Conservation (phyloP, 2,888 invertebrate genomes). For the Agrotis exclamationis region DNA sequence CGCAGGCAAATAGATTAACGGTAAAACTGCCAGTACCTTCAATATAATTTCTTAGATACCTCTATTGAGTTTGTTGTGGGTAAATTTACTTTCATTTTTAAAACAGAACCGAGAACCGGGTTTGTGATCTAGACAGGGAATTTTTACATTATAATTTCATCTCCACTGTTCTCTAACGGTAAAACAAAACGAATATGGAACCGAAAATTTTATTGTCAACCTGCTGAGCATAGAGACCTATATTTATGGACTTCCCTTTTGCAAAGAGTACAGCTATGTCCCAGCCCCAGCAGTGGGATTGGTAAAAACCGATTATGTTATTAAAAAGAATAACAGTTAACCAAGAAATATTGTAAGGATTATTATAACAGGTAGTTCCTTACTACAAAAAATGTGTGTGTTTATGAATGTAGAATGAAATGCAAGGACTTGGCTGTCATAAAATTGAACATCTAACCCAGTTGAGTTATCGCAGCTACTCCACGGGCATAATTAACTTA, state of each 20-base stretch:
- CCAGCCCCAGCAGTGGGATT: too few relatives aligned
- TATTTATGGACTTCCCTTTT: too few relatives aligned
- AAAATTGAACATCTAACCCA: constrained; percentile 32
- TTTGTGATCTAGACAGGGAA: not conserved
- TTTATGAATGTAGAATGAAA: not conserved
- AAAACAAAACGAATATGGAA: not conserved
- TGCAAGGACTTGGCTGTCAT: constrained; percentile 22
- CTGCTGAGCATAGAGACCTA: not conserved
- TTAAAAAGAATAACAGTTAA: too few relatives aligned
- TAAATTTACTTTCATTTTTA: not conserved
- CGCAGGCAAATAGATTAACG: constrained; percentile 9
- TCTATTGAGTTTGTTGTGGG: not conserved
- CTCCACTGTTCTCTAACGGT: not conserved
- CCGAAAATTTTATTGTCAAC: not conserved
- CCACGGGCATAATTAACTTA: constrained; percentile 52
- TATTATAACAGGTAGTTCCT: too few relatives aligned
- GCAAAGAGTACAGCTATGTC: too few relatives aligned
- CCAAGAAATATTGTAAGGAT: too few relatives aligned
- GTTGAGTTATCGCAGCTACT: constrained; percentile 43
- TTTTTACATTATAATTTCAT: not conserved
- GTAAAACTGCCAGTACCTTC: constrained; percentile 1
- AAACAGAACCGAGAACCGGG: not conserved
- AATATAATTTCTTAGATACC: not conserved
- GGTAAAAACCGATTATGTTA: too few relatives aligned
- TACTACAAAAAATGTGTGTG: too few relatives aligned